phyloP scores from a whole-genome alignment of 2,113 vertebrate genomes.

The Malurus elegans region DNA sequence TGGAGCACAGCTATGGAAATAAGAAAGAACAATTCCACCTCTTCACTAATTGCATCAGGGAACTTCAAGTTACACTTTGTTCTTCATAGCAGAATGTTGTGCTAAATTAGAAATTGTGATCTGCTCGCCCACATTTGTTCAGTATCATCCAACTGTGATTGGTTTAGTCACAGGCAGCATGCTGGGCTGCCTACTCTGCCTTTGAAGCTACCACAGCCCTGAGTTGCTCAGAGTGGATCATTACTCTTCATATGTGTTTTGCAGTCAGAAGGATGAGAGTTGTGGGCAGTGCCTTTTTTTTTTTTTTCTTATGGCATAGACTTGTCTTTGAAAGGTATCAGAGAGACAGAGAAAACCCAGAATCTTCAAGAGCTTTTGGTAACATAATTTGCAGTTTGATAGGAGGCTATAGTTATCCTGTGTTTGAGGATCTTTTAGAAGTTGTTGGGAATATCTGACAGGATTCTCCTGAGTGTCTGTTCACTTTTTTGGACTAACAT shows the following conservation, averaged over 20 bases:
- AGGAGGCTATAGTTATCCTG: not conserved
- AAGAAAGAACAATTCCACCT: slow-evolving; percentile 34
- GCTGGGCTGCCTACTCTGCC: slow-evolving; percentile 23
- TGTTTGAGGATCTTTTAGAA: not conserved
- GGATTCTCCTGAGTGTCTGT: not conserved
- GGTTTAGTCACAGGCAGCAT: slow-evolving; percentile 43
- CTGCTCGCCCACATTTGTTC: slow-evolving; percentile 40
- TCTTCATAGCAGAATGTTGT: slow-evolving; percentile 38
- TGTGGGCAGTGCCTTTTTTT: not conserved
- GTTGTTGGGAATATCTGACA: not conserved
- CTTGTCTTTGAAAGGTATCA: not conserved
- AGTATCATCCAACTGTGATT: not conserved
- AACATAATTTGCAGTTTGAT: not conserved
- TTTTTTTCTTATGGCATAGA: not conserved
- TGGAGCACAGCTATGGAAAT: not conserved
- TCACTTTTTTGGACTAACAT: not conserved
- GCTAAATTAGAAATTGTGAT: slow-evolving; percentile 49
- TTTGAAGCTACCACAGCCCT: not conserved
- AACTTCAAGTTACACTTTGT: slow-evolving; percentile 41
- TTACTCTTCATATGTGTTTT: not conserved
- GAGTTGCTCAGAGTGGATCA: not conserved
- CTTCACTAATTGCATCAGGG: slow-evolving; percentile 41
- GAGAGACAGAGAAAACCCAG: not conserved
- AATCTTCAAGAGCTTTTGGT: not conserved
- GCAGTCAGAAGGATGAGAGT: not conserved